These are phyloP conservation scores for Heliornis fulica DNA, from an alignment of 2,113 vertebrate genomes.

Conservation along the genomic window DNA sequence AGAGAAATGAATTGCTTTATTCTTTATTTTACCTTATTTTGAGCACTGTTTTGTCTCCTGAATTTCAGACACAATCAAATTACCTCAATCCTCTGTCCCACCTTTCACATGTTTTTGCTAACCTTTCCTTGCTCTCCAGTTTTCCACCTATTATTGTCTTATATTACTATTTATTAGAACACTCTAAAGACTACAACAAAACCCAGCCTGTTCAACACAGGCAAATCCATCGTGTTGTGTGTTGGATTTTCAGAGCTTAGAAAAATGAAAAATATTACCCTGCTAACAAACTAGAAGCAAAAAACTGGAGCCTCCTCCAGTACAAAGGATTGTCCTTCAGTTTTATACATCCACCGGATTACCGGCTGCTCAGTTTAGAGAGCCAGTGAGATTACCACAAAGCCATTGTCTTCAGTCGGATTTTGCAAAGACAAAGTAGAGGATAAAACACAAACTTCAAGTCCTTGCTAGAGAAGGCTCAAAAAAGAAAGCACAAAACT, in stretches of 20 bases:
- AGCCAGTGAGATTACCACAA: not conserved
- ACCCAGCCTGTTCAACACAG: accelerated
- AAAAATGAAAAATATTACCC: not conserved
- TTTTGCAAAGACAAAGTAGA: not conserved
- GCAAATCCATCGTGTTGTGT: not conserved
- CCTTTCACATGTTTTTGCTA: not conserved
- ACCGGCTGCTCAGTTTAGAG: not conserved
- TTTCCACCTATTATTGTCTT: not conserved
- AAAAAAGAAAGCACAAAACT: not conserved
- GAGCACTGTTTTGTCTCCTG: not conserved
- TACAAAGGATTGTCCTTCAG: not conserved
- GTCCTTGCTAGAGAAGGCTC: not conserved
- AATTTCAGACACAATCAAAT: not conserved
- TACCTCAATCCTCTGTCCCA: not conserved
- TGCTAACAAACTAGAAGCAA: not conserved
- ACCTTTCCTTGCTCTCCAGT: not conserved
- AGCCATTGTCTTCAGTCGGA: not conserved
- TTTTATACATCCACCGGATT: not conserved
- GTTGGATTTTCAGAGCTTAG: not conserved
- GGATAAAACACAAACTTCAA: not conserved
- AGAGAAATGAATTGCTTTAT: not conserved
- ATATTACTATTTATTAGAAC: not conserved
- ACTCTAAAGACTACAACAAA: not conserved
- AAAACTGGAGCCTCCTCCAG: not conserved
- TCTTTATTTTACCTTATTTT: not conserved